These are phyloP conservation scores for Andrena bicolor DNA, from an alignment of 2,888 invertebrate genomes.

Conservation along the genomic window DNA sequence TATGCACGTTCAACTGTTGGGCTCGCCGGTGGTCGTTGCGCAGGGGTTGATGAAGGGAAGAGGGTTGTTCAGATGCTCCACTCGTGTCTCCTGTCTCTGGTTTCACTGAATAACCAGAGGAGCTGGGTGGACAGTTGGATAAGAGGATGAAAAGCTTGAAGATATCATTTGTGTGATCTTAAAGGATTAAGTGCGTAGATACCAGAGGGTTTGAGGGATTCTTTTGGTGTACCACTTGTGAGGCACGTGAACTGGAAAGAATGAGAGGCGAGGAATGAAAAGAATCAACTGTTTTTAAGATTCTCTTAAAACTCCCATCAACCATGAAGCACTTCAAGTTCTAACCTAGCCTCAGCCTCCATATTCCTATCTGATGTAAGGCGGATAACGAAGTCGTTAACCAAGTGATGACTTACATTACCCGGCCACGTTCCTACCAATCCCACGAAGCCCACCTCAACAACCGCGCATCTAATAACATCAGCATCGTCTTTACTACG, in stretches of 20 bases:
- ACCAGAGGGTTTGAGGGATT: neutral
- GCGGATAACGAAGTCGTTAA: too few relatives aligned
- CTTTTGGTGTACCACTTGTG: neutral
- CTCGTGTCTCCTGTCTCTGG: neutral
- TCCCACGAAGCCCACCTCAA: neutral
- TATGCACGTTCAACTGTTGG: neutral
- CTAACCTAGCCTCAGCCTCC: too few relatives aligned
- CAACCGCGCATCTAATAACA: neutral
- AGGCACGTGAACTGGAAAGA: neutral
- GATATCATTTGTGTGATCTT: neutral
- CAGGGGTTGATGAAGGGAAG: neutral
- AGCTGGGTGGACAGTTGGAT: neutral
- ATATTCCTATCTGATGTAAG: too few relatives aligned
- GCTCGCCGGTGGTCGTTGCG: conserved; percentile 17
- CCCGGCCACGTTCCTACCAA: neutral
- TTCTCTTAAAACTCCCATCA: too few relatives aligned
- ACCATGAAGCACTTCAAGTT: too few relatives aligned
- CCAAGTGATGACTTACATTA: too few relatives aligned
- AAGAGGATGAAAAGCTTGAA: neutral
- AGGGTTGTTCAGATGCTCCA: neutral
- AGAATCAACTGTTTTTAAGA: too few relatives aligned
- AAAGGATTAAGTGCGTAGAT: neutral
- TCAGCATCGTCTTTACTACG: neutral
- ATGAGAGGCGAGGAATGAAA: too few relatives aligned
- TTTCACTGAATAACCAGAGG: neutral